Conservation (phyloP, 2,888 invertebrate genomes). For the Aelia acuminata region DNA sequence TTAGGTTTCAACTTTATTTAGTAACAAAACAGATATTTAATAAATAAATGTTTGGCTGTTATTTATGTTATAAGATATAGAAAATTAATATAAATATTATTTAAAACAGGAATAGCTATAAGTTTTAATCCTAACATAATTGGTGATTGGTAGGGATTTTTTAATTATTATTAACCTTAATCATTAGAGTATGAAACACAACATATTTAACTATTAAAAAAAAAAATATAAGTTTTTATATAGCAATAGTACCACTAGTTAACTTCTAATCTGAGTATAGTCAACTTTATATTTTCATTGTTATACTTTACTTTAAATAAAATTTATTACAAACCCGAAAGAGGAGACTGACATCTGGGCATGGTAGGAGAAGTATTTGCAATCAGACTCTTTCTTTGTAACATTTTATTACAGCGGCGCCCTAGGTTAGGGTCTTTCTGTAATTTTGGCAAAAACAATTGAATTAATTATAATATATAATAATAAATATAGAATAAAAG, state of each 20-base stretch:
- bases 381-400: constrained; percentile 82
- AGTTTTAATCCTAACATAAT: too few relatives aligned
- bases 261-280: not conserved
- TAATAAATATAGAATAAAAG: not conserved
- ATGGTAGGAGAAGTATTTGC: constrained; percentile 82
- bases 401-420: constrained; percentile 73
- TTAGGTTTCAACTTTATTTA: too few relatives aligned
- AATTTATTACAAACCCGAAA: constrained; percentile 73
- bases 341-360: constrained; percentile 84
- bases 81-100: too few relatives aligned
- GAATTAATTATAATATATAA: not conserved
- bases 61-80: too few relatives aligned
- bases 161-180: too few relatives aligned
- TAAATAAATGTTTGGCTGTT: too few relatives aligned
- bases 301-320: constrained; percentile 31
- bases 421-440: constrained; percentile 72
- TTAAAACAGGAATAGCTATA: too few relatives aligned
- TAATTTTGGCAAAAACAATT: constrained; percentile 56
- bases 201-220: too few relatives aligned
- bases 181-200: too few relatives aligned
- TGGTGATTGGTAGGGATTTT: too few relatives aligned
- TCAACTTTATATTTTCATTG: not conserved
- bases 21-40: too few relatives aligned
- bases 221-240: too few relatives aligned
- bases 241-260: not conserved